phyloP scores from a whole-genome alignment of 2,888 invertebrate genomes.

The Thereva unica region DNA sequence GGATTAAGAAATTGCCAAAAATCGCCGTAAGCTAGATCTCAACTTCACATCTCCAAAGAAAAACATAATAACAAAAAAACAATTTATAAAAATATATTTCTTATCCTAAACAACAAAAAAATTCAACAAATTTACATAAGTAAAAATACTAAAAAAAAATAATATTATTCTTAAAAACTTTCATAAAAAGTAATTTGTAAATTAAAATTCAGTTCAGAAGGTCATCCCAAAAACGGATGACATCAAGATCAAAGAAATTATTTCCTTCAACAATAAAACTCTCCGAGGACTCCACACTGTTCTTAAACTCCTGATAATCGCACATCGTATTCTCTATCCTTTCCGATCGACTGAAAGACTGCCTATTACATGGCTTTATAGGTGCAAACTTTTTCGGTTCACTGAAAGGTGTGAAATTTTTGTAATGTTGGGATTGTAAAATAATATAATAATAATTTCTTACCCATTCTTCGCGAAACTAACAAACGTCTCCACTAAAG shows the following conservation, averaged over 20 bases:
- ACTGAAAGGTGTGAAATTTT: background rate
- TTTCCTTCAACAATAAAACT: conserved; percentile 45
- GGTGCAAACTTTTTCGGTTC: conserved; percentile 25
- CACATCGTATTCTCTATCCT: conserved; percentile 47
- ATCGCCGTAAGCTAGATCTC: no score
- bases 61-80: no score
- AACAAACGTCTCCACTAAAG: conserved; percentile 58
- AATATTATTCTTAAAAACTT: no score
- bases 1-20: no score
- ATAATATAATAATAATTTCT: conserved; percentile 38
- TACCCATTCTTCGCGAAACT: conserved; percentile 61
- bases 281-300: conserved; percentile 37
- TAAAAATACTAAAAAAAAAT: no score
- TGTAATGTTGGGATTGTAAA: background rate
- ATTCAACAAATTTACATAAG: no score
- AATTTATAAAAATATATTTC: no score
- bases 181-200: no score
- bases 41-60: no score
- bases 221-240: conserved; percentile 50
- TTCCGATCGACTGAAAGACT: background rate
- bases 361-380: conserved; percentile 19
- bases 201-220: conserved; percentile 37
- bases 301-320: conserved; percentile 52
- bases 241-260: conserved; percentile 46
- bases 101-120: no score